Percentiles rank a stretch among this genome's conserved stretches.
Evolutionary conservation across 2,888 invertebrate genomes (phyloP).

Genomic region (Hanleya hanleyi): DNA sequence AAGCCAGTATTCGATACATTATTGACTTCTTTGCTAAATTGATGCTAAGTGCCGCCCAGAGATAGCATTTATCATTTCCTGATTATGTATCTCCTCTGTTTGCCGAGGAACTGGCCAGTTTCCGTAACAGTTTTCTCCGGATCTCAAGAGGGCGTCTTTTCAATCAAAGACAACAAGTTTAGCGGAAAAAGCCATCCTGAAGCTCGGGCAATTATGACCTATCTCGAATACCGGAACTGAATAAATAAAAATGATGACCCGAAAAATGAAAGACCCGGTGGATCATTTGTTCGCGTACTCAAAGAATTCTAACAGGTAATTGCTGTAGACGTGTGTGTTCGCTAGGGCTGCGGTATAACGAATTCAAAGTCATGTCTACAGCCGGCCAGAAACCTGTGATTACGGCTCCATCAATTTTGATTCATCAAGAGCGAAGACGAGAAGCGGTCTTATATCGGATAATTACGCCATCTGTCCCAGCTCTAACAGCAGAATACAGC

Average conservation of each 20-base stretch:
- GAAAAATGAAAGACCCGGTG: conserved; percentile 4
- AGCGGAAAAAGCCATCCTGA: background rate
- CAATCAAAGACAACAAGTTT: conserved; percentile 3
- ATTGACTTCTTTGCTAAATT: conserved; percentile 7
- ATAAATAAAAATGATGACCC: background rate
- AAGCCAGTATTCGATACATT: background rate
- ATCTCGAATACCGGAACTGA: conserved; percentile 6
- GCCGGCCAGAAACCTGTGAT: no score
- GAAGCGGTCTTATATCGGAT: no score
- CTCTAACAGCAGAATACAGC: no score
- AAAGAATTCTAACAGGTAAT: conserved; percentile 2
- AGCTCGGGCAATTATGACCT: background rate
- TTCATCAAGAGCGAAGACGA: no score
- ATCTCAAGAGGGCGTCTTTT: background rate
- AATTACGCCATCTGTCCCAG: no score
- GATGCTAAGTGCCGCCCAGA: background rate
- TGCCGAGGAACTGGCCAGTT: background rate
- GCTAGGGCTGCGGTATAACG: no score
- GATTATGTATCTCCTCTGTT: background rate
- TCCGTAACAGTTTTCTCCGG: background rate
- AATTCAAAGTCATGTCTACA: no score
- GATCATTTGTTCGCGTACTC: background rate
- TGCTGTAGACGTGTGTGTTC: no score
- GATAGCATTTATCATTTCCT: conserved; percentile 3
- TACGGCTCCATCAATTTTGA: no score